phyloP scores from a whole-genome alignment of 2,888 invertebrate species.

The Athetis lepigone region DNA sequence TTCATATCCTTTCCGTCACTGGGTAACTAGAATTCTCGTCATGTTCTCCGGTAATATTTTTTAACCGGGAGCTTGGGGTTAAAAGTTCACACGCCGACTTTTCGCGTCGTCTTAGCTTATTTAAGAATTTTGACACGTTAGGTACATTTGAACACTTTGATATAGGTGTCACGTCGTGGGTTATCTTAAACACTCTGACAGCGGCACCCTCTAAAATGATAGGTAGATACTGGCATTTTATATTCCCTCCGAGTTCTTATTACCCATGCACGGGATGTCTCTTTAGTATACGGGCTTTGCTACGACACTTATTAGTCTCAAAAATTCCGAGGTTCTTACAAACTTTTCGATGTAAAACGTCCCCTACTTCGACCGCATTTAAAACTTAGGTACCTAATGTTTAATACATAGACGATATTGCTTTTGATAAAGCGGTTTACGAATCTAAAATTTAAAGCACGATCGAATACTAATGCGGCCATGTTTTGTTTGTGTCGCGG shows the following conservation, averaged over 20 bases:
- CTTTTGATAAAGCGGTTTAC: constrained; percentile 89
- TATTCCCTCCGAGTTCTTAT: constrained; percentile 86
- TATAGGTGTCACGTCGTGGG: constrained; percentile 78
- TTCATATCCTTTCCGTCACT: constrained; percentile 9
- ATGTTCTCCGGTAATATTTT: constrained; percentile 57
- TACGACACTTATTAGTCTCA: constrained; percentile 89
- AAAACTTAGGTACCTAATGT: constrained; percentile 87
- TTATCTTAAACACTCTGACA: constrained; percentile 79
- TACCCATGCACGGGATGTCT: constrained; percentile 85
- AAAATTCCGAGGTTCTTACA: constrained; percentile 85
- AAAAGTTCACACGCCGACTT: constrained; percentile 54
- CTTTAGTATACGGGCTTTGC: constrained; percentile 87
- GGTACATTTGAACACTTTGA: constrained; percentile 71
- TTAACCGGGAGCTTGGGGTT: constrained; percentile 46
- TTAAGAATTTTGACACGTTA: constrained; percentile 73
- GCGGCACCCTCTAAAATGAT: constrained; percentile 79
- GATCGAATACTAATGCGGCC: constrained; percentile 86
- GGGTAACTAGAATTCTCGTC: constrained; percentile 42
- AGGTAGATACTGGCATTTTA: constrained; percentile 82
- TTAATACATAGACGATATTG: constrained; percentile 89
- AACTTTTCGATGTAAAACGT: constrained; percentile 82
- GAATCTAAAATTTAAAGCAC: constrained; percentile 89
- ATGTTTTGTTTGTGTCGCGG: constrained; percentile 84
- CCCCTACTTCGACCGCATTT: constrained; percentile 80
- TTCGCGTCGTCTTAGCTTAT: constrained; percentile 59